These are phyloP conservation scores for Sarotherodon lohbergeri DNA, from an alignment of 2,113 vertebrate genomes.

Conservation along the genomic window DNA sequence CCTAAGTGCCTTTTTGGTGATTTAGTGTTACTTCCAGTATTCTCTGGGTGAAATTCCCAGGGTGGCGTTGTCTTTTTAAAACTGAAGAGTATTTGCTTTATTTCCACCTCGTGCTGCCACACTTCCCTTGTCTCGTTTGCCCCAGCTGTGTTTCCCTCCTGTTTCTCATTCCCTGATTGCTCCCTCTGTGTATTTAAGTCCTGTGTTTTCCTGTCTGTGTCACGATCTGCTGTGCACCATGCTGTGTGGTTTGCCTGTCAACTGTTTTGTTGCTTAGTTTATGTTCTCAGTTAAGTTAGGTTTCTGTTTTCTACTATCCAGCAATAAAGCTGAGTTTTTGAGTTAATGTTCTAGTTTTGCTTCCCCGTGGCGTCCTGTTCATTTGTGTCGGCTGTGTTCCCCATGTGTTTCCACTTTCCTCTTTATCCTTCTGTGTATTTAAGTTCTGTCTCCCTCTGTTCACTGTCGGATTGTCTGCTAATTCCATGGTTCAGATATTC, in stretches of 20 bases:
- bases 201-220: background rate
- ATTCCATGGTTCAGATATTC: background rate
- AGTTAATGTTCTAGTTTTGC: background rate
- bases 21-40: too few species aligned
- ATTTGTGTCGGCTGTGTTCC: background rate
- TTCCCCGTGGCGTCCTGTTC: background rate
- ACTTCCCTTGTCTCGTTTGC: background rate
- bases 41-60: too few species aligned
- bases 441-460: background rate
- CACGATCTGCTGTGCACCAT: fast-evolving
- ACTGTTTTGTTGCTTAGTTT: background rate
- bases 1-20: too few species aligned
- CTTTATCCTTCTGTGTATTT: background rate
- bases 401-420: background rate
- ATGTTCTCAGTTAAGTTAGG: background rate
- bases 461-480: fast-evolving
- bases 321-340: background rate
- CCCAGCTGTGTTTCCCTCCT: background rate
- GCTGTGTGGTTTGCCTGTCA: background rate
- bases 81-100: too few species aligned
- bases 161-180: background rate
- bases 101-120: too few species aligned
- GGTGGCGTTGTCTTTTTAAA: too few species aligned
- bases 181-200: background rate
- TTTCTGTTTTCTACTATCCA: background rate